phyloP scores from a whole-genome alignment of 2,113 vertebrate species.

The Myanophis thanlyinensis region DNA sequence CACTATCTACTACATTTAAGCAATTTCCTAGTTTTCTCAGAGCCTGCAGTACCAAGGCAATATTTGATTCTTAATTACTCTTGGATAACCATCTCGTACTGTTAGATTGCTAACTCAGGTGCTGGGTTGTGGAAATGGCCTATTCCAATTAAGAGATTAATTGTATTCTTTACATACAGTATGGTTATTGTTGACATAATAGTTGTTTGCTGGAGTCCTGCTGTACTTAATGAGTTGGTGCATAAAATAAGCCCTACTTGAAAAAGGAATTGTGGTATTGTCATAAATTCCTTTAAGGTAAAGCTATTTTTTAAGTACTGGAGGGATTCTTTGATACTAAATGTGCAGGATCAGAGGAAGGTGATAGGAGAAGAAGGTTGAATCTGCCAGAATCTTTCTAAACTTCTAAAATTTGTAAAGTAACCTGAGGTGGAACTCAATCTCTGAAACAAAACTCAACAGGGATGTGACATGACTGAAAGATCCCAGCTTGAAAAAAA shows the following conservation, averaged over 20 bases:
- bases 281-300: conserved; percentile 73
- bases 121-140: conserved; percentile 51
- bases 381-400: conserved; percentile 80
- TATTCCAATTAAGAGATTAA: conserved; percentile 64
- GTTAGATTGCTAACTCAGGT: conserved; percentile 37
- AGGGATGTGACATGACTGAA: conserved; percentile 43
- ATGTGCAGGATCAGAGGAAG: conserved; percentile 70
- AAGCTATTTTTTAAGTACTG: conserved; percentile 64
- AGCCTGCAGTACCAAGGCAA: conserved; percentile 42
- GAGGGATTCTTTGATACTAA: conserved; percentile 71
- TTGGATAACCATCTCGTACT: conserved; percentile 43
- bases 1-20: background rate
- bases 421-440: conserved; percentile 71
- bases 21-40: conserved; percentile 33
- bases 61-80: conserved; percentile 47
- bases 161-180: conserved; percentile 63
- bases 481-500: conserved; percentile 48
- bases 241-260: conserved; percentile 65
- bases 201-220: conserved; percentile 61
- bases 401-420: conserved; percentile 67
- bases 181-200: conserved; percentile 56
- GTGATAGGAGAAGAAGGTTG: conserved; percentile 67
- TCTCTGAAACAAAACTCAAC: conserved; percentile 70
- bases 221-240: conserved; percentile 51
- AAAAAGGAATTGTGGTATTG: conserved; percentile 72